Evolutionary conservation across 2,113 vertebrate genomes (phyloP), one percentile per base, ranked within the genome.

Genomic region (Megaceryle maxima): DNA sequence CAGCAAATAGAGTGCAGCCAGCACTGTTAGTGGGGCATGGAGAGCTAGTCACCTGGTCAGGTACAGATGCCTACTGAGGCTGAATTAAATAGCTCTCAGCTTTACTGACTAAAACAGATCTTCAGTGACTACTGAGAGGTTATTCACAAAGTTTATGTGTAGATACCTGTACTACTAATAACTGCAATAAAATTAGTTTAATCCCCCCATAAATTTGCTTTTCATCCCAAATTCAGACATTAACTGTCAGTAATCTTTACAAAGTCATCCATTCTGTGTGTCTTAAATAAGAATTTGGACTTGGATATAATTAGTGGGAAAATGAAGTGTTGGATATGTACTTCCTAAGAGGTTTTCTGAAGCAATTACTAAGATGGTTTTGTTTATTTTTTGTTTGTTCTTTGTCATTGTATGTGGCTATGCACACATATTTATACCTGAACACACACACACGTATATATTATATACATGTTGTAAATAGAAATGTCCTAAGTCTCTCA

Each of bases 381-480:
- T 90, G 2, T 53, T 62, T 66, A 25, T n/a, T 56, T 72, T 41
- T 67, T 72, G 3, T 60, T 81, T 72, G 20, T 75, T 82, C 20
- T 55, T 91, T 80, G 28, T 3, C 16, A 55, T 20, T 82, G 9
- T 35, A 33, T 31, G 2, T 46, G 12, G 84, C 31, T 44, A 15
- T 33, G 26, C 60, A 39, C 18, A 11, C 0, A 0, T 9, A 5
- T 12, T 41, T 29, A 43, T 53, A 35, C 3, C 13, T 18, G 29
- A 22, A 56, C 1, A 16, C 28, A 50, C 1, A 10, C 10, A 37
- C 4, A 26, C 10, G 28, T 4, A 26, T 9, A 26, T 18, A 51
- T 33, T 46, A 10, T 10, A 44, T 20, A n/a, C 8, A 16, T 51
- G 33, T 10, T 39, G 8, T 51, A 78, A 78, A 83, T 55, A 64